These are phyloP conservation scores for Nasua narica DNA, from an alignment of 2,797 vertebrate species.

Conservation along the genomic window DNA sequence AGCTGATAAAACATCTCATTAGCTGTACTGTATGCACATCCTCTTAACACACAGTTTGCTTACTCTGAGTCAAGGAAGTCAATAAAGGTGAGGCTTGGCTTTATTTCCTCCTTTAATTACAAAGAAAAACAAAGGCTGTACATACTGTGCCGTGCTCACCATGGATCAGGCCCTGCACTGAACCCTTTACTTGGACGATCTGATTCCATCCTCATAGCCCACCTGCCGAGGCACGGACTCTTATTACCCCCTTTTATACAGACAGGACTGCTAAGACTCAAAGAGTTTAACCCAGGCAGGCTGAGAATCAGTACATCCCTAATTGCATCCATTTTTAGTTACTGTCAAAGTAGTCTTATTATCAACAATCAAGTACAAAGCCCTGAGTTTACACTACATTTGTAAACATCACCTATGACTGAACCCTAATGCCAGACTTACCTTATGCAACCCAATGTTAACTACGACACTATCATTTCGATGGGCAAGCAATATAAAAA, in stretches of 20 bases:
- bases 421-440: neutral
- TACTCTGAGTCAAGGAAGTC: neutral
- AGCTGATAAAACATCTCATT: neutral
- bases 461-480: neutral
- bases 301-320: neutral
- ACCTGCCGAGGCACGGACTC: rapidly evolving
- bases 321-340: neutral
- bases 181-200: neutral
- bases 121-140: neutral
- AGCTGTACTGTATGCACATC: neutral
- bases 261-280: neutral
- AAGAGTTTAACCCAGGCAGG: neutral
- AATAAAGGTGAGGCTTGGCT: neutral
- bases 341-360: neutral
- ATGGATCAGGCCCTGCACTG: neutral
- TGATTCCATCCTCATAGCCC: neutral
- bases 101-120: neutral
- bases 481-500: neutral
- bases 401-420: neutral
- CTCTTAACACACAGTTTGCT: neutral
- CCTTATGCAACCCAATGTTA: neutral
- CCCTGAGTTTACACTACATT: neutral
- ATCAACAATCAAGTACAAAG: neutral
- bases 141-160: neutral
- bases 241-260: neutral